Conservation (phyloP, 1,140 invertebrate genomes). For the Agrilus planipennis region DNA sequence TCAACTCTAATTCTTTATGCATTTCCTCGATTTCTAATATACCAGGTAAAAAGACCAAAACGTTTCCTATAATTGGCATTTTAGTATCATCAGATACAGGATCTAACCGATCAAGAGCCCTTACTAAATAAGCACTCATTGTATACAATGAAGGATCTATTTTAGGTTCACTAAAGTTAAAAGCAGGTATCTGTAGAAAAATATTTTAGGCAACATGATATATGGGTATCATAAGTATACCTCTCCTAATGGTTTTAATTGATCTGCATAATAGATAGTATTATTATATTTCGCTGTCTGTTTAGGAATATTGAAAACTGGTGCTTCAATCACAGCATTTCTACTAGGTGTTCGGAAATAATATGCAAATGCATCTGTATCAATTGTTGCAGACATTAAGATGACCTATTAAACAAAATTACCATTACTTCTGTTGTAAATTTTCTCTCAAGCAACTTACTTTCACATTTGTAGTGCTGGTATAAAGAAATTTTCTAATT, state of each 20-base stretch:
- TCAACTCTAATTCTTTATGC: slow-evolving; percentile 21
- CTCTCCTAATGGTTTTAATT: slow-evolving; percentile 34
- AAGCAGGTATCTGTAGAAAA: slow-evolving; percentile 37
- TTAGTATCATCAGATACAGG: slow-evolving; percentile 32
- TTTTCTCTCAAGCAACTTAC: slow-evolving; percentile 17
- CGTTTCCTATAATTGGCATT: slow-evolving; percentile 39
- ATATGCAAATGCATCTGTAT: slow-evolving; percentile 54
- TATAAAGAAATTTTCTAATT: slow-evolving; percentile 65
- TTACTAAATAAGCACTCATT: slow-evolving; percentile 51
- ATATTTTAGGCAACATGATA: slow-evolving; percentile 14
- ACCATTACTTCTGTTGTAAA: neutral
- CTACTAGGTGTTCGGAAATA: slow-evolving; percentile 53
- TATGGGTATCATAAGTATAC: slow-evolving; percentile 21
- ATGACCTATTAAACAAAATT: slow-evolving; percentile 45
- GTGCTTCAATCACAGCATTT: slow-evolving; percentile 36
- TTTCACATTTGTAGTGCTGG: slow-evolving; percentile 58
- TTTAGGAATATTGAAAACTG: slow-evolving; percentile 44
- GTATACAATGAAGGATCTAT: slow-evolving; percentile 41
- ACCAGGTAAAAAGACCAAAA: slow-evolving; percentile 82
- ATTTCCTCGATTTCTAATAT: slow-evolving; percentile 68
- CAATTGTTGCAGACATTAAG: slow-evolving; percentile 81
- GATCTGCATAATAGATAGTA: slow-evolving; percentile 58
- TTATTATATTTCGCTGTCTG: slow-evolving; percentile 39
- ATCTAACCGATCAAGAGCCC: slow-evolving; percentile 61
- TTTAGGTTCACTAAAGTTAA: slow-evolving; percentile 38